Percentiles rank a stretch among this genome's conserved stretches.
Evolutionary conservation across 2,888 invertebrate genomes (phyloP).

Genomic region (Brachycybe producta): DNA sequence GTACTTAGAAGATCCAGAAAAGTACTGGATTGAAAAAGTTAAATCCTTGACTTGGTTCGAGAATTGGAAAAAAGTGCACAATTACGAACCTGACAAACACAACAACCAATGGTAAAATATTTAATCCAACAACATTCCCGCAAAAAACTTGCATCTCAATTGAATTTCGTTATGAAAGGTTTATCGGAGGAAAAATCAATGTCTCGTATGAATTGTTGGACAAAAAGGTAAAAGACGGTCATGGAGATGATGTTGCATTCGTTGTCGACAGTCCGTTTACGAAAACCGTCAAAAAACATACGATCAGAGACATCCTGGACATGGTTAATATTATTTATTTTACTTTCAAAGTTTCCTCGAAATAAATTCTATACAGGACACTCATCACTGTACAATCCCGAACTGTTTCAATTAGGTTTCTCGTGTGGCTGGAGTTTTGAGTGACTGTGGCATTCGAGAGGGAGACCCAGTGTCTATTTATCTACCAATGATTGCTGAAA

Average conservation of each 20-base stretch:
- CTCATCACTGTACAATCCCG: background rate
- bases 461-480: constrained; percentile 9
- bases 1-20: background rate
- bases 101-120: no score
- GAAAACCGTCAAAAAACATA: constrained; percentile 56
- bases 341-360: background rate
- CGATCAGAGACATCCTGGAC: constrained; percentile 65
- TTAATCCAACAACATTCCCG: no score
- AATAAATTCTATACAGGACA: background rate
- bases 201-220: constrained; percentile 88
- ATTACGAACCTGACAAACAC: background rate
- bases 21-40: background rate
- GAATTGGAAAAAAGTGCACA: constrained; percentile 1
- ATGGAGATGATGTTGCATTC: constrained; percentile 63
- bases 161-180: no score
- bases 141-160: no score
- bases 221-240: constrained; percentile 67
- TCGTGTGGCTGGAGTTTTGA: background rate
- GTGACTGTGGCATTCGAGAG: background rate
- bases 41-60: background rate
- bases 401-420: constrained; percentile 2
- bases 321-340: constrained; percentile 43
- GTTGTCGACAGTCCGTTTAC: constrained; percentile 86
- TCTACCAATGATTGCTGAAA: constrained; percentile 8
- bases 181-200: constrained; percentile 77